Base-by-base conservation (phyloP, 2,888 invertebrate genomes). In the Lasioglossum morio region DNA sequence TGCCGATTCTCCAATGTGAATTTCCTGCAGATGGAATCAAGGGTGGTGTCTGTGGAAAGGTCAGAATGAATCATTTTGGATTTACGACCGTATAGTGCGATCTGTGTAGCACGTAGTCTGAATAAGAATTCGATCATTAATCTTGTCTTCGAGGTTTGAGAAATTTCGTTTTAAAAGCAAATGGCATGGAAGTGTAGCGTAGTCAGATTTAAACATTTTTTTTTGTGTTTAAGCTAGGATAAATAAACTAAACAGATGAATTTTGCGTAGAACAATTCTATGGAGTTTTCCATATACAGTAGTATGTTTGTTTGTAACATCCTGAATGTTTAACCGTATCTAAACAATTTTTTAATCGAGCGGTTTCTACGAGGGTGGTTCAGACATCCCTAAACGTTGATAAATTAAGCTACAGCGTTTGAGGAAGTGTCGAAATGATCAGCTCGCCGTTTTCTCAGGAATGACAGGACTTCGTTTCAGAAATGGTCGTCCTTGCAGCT, bases 1-100 rank as follows among this genome's bases (percentile, higher is more conserved):
- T 66, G 72, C 81, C 81, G 77, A 81, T 78, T 81, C 48, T 72
- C 81, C 19, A 23, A 40, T 4, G 70, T 8, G 27, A 43, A 66
- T 82, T n/a, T 37, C 12, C 73, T 66, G 16, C 27, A 37, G 43
- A 43, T 73, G 30, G 34, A 78, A 81, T 78, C 19, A 23, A 46
- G 30, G 60, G n/a, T 16, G 16, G 27, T 30, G 30, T 12, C 60
- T 14, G 30, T 2, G 60, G 30, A 30, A 16, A 30, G 60, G 60
- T 63, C 27, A 16, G 60, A 27, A 63, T 63, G 27, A 63, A 63
- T 30, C 60, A 63, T 63, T 63, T 30, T 30, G 16, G 60, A 63
- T 60, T 60, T 10, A 27, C 10, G 60, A 5, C 14, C 30, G 30
- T 63, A 63, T 16, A 30, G 60, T 60, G 5, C 53, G 23, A 53